Conservation (phyloP, 1,140 invertebrate genomes). For the Drosophila suzukii region DNA sequence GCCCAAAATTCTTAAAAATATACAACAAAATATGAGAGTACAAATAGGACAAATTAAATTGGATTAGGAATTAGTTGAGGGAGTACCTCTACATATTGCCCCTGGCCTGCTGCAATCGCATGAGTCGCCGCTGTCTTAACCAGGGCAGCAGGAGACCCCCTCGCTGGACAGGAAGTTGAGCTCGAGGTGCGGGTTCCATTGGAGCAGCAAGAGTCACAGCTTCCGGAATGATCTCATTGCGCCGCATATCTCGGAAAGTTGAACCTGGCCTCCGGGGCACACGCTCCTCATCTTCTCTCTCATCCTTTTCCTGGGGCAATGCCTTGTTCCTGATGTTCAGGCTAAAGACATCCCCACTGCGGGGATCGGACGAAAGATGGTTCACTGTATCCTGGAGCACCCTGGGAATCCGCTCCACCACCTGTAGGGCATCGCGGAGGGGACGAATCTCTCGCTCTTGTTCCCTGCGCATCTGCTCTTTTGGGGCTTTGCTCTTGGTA, state of each 20-base stretch:
- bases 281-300: conserved; percentile 20
- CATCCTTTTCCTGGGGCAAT: conserved; percentile 19
- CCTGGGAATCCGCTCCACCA: conserved; percentile 65
- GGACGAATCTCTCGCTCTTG: conserved; percentile 47
- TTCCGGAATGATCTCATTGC: conserved; percentile 22
- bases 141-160: conserved; percentile 55
- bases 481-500: conserved; percentile 17
- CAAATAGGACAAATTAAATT: conserved; percentile 7
- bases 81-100: conserved; percentile 2
- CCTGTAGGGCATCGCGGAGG: conserved; percentile 59
- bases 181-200: background rate
- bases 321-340: conserved; percentile 66
- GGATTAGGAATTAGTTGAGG: background rate
- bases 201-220: conserved; percentile 42
- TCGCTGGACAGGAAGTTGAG: conserved; percentile 17
- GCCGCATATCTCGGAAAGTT: background rate
- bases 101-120: conserved; percentile 36
- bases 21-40: conserved; percentile 33
- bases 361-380: conserved; percentile 53
- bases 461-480: conserved; percentile 14
- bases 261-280: conserved; percentile 16
- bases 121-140: conserved; percentile 56
- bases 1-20: conserved; percentile 50
- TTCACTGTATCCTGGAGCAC: conserved; percentile 70
- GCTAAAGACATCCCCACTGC: conserved; percentile 58